These are phyloP conservation scores for Pandemis heparana DNA, from an alignment of 2,888 invertebrate species.

Conservation along the genomic window DNA sequence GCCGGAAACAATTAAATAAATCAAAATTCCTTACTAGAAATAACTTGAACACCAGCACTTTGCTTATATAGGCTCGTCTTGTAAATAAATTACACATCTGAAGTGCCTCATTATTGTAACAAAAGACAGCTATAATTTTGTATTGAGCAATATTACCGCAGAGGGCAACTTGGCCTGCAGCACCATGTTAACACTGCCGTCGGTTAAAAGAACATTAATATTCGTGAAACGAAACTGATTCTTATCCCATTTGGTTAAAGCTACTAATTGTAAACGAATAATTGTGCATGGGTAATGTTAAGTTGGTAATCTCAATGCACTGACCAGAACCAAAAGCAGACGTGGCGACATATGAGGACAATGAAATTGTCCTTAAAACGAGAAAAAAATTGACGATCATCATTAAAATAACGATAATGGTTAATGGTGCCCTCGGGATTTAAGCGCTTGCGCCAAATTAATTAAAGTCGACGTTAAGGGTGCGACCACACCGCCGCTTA, in stretches of 20 bases:
- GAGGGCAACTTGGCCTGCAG: conserved; percentile 32
- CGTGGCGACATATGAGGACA: conserved; percentile 35
- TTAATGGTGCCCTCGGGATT: conserved; percentile 34
- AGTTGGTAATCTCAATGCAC: conserved; percentile 10
- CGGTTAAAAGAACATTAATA: neutral
- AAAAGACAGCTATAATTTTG: conserved; percentile 37
- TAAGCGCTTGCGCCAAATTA: conserved; percentile 22
- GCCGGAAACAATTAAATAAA: conserved; percentile 23
- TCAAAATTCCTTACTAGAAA: conserved; percentile 25
- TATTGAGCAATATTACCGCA: conserved; percentile 38
- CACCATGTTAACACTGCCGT: conserved; percentile 22
- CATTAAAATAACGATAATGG: conserved; percentile 33
- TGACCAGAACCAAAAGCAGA: conserved; percentile 40
- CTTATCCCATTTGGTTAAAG: conserved; percentile 7
- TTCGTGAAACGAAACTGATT: conserved; percentile 4
- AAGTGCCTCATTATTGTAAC: conserved; percentile 36
- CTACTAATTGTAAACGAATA: neutral
- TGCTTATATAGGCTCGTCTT: conserved; percentile 10
- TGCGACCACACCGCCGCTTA: no score
- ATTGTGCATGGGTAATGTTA: neutral
- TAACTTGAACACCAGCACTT: conserved; percentile 19
- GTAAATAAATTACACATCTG: conserved; percentile 33
- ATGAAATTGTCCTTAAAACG: conserved; percentile 40
- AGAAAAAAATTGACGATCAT: conserved; percentile 31
- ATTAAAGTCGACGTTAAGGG: no score